Percentiles rank a stretch among this genome's conserved stretches.
phyloP scores from a whole-genome alignment of 2,888 invertebrate genomes.

The Phorcus lineatus region DNA sequence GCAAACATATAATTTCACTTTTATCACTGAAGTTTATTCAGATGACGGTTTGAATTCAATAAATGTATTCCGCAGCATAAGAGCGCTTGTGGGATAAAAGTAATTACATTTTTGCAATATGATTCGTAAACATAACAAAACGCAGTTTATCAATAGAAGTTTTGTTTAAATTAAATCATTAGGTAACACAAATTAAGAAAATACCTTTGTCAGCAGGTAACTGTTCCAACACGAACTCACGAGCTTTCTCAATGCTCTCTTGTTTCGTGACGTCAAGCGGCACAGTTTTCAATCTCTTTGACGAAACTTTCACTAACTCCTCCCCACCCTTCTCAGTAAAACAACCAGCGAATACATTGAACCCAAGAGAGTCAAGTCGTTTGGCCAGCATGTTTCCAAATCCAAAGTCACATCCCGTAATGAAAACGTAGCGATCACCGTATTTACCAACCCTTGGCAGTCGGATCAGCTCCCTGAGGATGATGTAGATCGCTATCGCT shows the following conservation, averaged over 20 bases:
- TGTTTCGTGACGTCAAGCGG: slow-evolving; percentile 34
- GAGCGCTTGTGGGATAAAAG: too few relatives aligned
- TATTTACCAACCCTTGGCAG: slow-evolving; percentile 38
- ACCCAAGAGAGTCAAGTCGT: slow-evolving; percentile 50
- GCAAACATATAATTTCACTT: too few relatives aligned
- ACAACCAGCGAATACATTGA: slow-evolving; percentile 59
- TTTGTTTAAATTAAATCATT: too few relatives aligned
- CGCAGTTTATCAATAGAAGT: too few relatives aligned
- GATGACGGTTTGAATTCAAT: too few relatives aligned
- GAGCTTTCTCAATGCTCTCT: slow-evolving; percentile 33
- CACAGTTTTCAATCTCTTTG: slow-evolving; percentile 33
- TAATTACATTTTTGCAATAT: too few relatives aligned
- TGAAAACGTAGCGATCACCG: slow-evolving; percentile 50
- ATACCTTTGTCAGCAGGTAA: slow-evolving; percentile 42
- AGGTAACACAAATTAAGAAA: too few relatives aligned
- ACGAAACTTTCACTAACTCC: slow-evolving; percentile 37
- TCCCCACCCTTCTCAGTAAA: slow-evolving; percentile 44
- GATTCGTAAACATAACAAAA: too few relatives aligned
- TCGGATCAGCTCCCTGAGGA: slow-evolving; percentile 30
- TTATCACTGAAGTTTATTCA: too few relatives aligned
- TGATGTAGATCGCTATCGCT: too few relatives aligned
- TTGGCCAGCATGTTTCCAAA: slow-evolving; percentile 61
- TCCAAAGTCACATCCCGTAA: slow-evolving; percentile 67
- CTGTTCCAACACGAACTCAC: slow-evolving; percentile 26
- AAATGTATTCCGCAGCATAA: too few relatives aligned